Percentiles rank a stretch among this genome's conserved stretches.
Conservation (phyloP, 2,113 vertebrate genomes). For the Sakesphorus luctuosus region DNA sequence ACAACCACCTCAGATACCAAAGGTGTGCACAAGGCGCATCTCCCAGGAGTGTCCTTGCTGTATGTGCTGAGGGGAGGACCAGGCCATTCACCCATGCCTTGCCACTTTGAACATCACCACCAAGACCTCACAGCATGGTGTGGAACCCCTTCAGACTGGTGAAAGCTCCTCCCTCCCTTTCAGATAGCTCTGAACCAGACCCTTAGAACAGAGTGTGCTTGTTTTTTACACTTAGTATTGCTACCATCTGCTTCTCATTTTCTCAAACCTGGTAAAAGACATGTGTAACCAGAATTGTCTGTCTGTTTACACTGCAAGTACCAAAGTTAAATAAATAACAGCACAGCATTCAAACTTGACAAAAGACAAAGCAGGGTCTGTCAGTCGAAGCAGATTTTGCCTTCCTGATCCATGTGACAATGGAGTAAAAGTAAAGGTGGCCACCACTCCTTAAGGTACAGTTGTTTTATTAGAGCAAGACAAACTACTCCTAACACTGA, state of each 20-base stretch:
- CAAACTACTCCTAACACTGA: neutral
- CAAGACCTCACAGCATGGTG: neutral
- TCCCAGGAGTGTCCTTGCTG: rapidly evolving
- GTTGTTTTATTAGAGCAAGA: neutral
- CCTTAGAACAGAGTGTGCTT: neutral
- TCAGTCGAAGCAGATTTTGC: neutral
- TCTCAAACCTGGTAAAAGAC: neutral
- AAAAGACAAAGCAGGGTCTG: neutral
- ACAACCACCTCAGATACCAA: neutral
- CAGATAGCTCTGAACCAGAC: neutral
- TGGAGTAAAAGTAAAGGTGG: neutral
- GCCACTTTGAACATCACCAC: neutral
- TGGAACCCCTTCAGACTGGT: neutral
- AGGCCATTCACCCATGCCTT: neutral
- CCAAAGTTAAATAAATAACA: neutral
- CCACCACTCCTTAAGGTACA: neutral
- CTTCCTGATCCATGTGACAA: neutral
- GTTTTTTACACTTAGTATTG: neutral
- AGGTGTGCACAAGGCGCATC: neutral
- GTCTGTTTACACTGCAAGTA: neutral
- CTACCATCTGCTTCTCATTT: neutral
- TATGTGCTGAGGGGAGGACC: neutral
- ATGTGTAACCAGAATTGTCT: neutral
- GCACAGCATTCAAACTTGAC: neutral
- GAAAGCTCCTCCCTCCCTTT: neutral